Evolutionary conservation across 2,797 vertebrate species (phyloP).

Genomic region (Avahi laniger): DNA sequence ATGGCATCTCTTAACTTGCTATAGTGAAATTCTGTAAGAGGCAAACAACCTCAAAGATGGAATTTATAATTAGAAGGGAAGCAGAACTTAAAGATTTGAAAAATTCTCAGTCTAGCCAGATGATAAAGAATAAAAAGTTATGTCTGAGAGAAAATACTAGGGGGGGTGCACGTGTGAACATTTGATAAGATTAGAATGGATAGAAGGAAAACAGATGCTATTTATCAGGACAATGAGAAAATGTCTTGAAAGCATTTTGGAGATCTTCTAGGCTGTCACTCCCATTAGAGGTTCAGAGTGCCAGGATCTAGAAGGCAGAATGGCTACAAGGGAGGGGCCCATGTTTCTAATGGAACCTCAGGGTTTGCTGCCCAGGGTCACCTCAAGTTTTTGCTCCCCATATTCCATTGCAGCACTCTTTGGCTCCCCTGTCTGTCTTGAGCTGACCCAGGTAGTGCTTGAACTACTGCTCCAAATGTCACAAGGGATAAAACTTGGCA

Average conservation of each 20-base stretch:
- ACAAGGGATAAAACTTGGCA: neutral
- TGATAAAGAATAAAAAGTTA: neutral
- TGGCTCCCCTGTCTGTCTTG: too few species aligned
- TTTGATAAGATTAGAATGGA: neutral
- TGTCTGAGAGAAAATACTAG: neutral
- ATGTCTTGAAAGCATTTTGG: neutral
- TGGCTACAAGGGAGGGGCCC: neutral
- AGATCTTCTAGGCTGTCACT: neutral
- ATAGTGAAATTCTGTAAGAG: neutral
- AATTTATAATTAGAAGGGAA: neutral
- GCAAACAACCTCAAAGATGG: neutral
- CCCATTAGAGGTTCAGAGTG: rapidly evolving
- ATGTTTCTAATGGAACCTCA: too few species aligned
- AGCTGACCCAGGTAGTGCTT: neutral
- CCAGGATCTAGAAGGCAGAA: neutral
- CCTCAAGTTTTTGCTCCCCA: neutral
- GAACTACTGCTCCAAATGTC: too few species aligned
- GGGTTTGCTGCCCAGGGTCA: neutral
- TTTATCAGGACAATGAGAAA: neutral
- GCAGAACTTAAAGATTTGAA: neutral
- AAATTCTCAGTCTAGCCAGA: neutral
- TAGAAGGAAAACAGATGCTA: neutral
- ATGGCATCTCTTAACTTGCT: neutral
- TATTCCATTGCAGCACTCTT: neutral
- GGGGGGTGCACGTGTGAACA: neutral